Evolutionary conservation across 1,140 invertebrate genomes (phyloP).

Genomic region (Drosophila auraria): DNA sequence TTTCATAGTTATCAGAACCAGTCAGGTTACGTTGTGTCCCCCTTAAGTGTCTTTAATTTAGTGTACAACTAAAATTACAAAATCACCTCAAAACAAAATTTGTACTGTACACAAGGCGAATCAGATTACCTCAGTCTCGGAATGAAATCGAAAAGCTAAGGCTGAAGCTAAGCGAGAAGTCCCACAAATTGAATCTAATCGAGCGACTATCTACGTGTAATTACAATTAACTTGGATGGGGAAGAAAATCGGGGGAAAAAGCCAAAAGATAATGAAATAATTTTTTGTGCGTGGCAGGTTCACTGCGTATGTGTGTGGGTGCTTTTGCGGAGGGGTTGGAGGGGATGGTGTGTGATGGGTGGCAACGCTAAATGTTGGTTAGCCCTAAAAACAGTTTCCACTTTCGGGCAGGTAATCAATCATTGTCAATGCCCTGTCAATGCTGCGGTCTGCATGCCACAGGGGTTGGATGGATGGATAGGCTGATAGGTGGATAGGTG

Average conservation of each 20-base stretch:
- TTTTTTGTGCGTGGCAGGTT: slow-evolving; percentile 50
- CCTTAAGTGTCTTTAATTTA: slow-evolving; percentile 74
- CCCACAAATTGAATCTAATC: slow-evolving; percentile 80
- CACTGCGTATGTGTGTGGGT: slow-evolving; percentile 15
- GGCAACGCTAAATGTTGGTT: slow-evolving; percentile 58
- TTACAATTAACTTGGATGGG: slow-evolving; percentile 72
- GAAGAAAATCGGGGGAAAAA: slow-evolving; percentile 30
- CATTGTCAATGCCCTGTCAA: slow-evolving; percentile 83
- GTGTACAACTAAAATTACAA: slow-evolving; percentile 78
- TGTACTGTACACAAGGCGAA: slow-evolving; percentile 29
- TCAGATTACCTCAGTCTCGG: slow-evolving; percentile 33
- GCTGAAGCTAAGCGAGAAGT: slow-evolving; percentile 20
- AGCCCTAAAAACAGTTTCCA: slow-evolving; percentile 68
- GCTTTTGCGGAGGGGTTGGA: slow-evolving; percentile 36
- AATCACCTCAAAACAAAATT: slow-evolving; percentile 56
- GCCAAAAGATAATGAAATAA: slow-evolving; percentile 82
- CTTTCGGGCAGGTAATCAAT: slow-evolving; percentile 75
- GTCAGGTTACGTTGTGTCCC: slow-evolving; percentile 17
- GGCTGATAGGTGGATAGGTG: slow-evolving; percentile 13
- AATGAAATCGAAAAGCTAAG: slow-evolving; percentile 11
- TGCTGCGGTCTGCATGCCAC: slow-evolving; percentile 57
- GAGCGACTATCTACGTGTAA: slow-evolving; percentile 78
- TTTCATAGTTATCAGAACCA: slow-evolving; percentile 20
- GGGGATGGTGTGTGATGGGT: slow-evolving; percentile 25
- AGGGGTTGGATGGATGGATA: slow-evolving; percentile 23